Conservation (phyloP, 2,113 vertebrate genomes). For the Lates calcarifer region DNA sequence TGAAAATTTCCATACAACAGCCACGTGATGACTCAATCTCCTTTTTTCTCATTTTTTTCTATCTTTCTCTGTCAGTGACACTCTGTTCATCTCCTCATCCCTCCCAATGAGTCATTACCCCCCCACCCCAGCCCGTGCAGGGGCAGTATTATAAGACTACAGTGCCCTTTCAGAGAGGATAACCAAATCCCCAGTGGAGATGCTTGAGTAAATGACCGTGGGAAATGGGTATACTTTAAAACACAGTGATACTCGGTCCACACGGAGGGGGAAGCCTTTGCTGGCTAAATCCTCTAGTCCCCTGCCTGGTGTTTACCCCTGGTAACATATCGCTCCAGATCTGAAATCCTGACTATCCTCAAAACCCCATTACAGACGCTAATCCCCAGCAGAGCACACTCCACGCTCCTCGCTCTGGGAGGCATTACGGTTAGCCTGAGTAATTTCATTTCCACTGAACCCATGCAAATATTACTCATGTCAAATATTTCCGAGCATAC, state of each 20-base stretch:
- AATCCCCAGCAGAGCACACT: constrained; percentile 69
- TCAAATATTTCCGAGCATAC: constrained; percentile 21
- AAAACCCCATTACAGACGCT: constrained; percentile 81
- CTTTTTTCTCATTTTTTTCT: constrained; percentile 12
- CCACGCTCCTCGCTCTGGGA: constrained; percentile 50
- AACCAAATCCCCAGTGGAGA: constrained; percentile 72
- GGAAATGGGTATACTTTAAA: constrained; percentile 76
- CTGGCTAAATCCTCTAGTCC: constrained; percentile 72
- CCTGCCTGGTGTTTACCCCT: constrained; percentile 76
- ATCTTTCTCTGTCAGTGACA: constrained; percentile 34
- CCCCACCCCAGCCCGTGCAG: background rate
- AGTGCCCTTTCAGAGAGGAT: constrained; percentile 68
- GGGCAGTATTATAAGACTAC: constrained; percentile 52
- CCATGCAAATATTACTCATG: constrained; percentile 39
- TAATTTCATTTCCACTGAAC: constrained; percentile 63
- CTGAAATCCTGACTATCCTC: constrained; percentile 79
- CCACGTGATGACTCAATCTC: constrained; percentile 22
- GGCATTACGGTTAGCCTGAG: constrained; percentile 57
- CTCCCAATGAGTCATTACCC: constrained; percentile 48
- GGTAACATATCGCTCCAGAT: constrained; percentile 78
- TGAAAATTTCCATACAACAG: background rate
- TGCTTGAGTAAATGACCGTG: constrained; percentile 79
- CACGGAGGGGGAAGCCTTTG: constrained; percentile 67
- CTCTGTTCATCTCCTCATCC: constrained; percentile 34
- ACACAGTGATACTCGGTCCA: constrained; percentile 64